Evolutionary conservation across 1,140 invertebrate genomes (phyloP), one percentile per base, ranked within the genome.

Genomic region (Rhopalosiphum padi): DNA sequence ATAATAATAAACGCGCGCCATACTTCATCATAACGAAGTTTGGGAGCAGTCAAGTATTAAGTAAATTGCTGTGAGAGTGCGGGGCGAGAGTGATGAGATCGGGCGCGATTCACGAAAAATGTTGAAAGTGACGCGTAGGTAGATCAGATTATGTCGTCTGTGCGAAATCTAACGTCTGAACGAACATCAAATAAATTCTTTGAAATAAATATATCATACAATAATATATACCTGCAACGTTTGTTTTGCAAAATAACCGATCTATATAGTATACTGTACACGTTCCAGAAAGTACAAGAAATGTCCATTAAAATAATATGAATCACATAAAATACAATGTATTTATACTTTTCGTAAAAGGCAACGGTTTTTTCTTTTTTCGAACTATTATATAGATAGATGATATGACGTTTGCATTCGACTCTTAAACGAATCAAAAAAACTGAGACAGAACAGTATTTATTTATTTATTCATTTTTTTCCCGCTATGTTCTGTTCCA

Each of bases 301-400:
- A 77, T n/a, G 60, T 77, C 30, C 60, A 77, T 77, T 77, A 77
- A 77, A 77, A 77, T n/a, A 77, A 77, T 77, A 77, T n/a, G 15
- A 77, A 77, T 77, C 60, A n/a, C 30, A 18, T n/a, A 18, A 6
- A 77, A 21, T 18, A 77, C 60, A n/a, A 77, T 18, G 60, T n/a
- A 21, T 77, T 77, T 77, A 77, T n/a, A 77, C 15, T 77, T n/a
- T 77, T 77, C 15, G n/a, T 18, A 77, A 18, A 5, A n/a, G 30
- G 60, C 15, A n/a, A 6, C 30, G 1, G 30, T 21, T 77, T 77
- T 77, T 77, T n/a, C 11, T 11, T 60, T 60, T 60, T 68, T 30
- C 15, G 15, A 77, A 77, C 60, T 30, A 15, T 51, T 51, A 68
- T n/a, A n/a, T 18, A 77, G 60, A 18, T n/a, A 68, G 60, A n/a